These are phyloP conservation scores for Leptinotarsa texana DNA, from an alignment of 1,140 invertebrate genomes.

Conservation along the genomic window DNA sequence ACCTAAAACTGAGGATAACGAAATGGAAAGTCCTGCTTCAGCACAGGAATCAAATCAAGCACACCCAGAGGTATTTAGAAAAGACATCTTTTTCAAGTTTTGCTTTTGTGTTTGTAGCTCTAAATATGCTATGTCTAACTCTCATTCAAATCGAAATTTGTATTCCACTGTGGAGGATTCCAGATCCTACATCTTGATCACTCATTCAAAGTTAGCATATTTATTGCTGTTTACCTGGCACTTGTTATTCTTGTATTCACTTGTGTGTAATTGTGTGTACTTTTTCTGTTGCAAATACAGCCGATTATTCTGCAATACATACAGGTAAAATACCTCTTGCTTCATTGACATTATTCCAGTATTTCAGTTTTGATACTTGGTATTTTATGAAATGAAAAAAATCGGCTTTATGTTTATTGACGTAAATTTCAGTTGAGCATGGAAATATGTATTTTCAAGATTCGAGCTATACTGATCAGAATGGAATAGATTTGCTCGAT, in stretches of 20 bases:
- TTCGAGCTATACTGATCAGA: no score
- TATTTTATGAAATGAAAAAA: no score
- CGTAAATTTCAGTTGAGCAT: no score
- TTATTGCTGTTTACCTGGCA: background rate
- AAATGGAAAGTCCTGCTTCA: background rate
- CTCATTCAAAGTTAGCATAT: background rate
- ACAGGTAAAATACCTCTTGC: conserved; percentile 2
- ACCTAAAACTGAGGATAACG: conserved; percentile 48
- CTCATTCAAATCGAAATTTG: no score
- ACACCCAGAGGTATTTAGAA: background rate
- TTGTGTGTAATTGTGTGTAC: background rate
- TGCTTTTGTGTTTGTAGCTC: background rate
- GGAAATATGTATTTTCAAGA: no score
- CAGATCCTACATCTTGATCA: no score
- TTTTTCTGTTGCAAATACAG: conserved; percentile 6
- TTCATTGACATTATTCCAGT: background rate
- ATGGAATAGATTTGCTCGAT: no score
- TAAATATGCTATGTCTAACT: background rate
- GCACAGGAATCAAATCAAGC: background rate
- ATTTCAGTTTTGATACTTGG: no score
- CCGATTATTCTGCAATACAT: conserved; percentile 2
- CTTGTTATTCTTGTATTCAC: background rate
- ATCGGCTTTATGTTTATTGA: no score
- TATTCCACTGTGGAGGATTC: no score
- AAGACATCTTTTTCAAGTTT: background rate